Base-by-base conservation (phyloP, 2,797 vertebrate species). In the Xenopus petersii region DNA sequence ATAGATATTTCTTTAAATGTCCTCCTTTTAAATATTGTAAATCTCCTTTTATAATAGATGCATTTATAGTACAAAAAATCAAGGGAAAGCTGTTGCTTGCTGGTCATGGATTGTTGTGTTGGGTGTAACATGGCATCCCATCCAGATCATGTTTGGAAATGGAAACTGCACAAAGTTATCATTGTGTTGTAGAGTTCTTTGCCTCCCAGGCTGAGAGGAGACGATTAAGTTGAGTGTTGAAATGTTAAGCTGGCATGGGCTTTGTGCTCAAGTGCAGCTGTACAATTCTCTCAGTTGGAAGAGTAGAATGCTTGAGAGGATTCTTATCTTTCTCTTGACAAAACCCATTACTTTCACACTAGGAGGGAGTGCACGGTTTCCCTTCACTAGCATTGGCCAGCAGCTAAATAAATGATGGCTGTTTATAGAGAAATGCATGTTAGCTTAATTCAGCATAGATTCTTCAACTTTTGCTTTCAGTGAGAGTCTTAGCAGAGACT, bases 121-220 rank as follows among this genome's bases (percentile, higher is more conserved):
- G 24, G 12, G 2, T 60, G 46, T 48, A 59, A 65, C 67, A 26
- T 24, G 42, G 49, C 55, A 51, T 49, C 46, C 30, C 62, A n/a
- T 33, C 59, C 55, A 33, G 71, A 74, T 66, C 63, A 74, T 46
- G 62, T 17, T 77, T 75, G 82, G 80, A 88, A 82, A 85, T 75
- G 82, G 80, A 88, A 82, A 85, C 88, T 87, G 67, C 84, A 84
- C 86, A 84, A 86, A 87, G 84, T 90, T 86, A 84, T 86, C 83
- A 80, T 76, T 67, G 84, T 49, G 48, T 79, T 86, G 83, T 73
- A 48, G 60, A 87, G 83, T 81, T 61, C n/a, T 64, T 21, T 67
- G 24, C n/a, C 61, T 83, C 46, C 75, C 80, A 86, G 84, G 74
- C 86, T 86, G 87, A 88, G 84, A 89, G 87, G 86, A 81, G 24